Percentiles rank a stretch among this genome's conserved stretches.
Evolutionary conservation across 2,888 invertebrate species (phyloP).

Genomic region (Petrophora chlorosata): DNA sequence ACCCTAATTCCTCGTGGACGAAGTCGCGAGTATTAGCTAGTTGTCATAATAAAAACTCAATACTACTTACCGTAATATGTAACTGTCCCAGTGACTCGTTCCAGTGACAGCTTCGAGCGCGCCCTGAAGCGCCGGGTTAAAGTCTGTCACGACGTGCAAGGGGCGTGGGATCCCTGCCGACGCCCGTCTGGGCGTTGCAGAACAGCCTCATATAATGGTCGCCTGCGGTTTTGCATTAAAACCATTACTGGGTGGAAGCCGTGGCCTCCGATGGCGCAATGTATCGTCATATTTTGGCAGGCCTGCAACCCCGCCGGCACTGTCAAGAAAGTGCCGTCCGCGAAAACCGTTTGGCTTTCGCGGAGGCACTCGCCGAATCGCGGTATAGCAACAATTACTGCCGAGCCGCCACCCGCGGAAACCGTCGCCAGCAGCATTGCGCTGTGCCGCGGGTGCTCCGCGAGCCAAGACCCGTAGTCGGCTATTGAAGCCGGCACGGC

Average conservation of each 20-base stretch:
- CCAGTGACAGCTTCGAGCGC: neutral
- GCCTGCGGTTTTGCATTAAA: neutral
- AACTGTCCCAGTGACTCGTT: too few species aligned
- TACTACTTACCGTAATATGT: too few species aligned
- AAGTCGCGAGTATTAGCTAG: too few species aligned
- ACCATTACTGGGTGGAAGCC: neutral
- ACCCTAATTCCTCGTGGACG: too few species aligned
- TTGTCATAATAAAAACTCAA: too few species aligned
- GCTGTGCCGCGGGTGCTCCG: slow-evolving; percentile 2
- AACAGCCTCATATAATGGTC: neutral
- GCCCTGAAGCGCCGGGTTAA: slow-evolving; percentile 1
- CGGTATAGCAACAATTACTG: neutral
- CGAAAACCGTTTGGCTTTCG: slow-evolving; percentile 6
- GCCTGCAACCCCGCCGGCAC: slow-evolving; percentile 12
- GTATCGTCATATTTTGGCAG: neutral
- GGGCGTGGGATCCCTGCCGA: neutral
- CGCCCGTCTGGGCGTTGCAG: neutral
- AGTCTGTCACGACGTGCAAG: neutral
- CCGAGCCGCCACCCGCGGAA: neutral
- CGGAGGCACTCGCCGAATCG: neutral
- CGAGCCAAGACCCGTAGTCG: slow-evolving; percentile 5
- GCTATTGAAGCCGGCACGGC: neutral
- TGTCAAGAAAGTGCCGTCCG: slow-evolving; percentile 16
- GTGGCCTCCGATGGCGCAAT: neutral
- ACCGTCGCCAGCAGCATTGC: slow-evolving; percentile 6